Percentiles rank a stretch among this genome's conserved stretches.
These are phyloP conservation scores for Brachycybe producta DNA, from an alignment of 2,888 invertebrate species.

Conservation along the genomic window DNA sequence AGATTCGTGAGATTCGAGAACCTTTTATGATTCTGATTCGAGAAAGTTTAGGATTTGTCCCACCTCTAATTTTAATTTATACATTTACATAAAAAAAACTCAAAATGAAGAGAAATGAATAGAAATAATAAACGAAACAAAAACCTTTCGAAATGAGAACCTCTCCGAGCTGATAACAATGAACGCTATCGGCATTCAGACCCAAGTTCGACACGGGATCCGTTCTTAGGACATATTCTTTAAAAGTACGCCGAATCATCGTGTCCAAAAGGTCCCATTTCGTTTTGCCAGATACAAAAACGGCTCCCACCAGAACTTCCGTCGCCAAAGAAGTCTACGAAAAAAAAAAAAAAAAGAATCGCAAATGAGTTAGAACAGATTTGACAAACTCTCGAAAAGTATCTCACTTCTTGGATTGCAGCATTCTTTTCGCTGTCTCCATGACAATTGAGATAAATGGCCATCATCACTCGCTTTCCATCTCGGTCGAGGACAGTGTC, in stretches of 20 bases:
- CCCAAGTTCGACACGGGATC: constrained; percentile 86
- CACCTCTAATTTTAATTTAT: too few species aligned
- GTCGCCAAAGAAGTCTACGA: constrained; percentile 31
- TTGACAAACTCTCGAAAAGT: background rate
- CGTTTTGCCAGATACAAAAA: constrained; percentile 81
- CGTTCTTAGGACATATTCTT: constrained; percentile 82
- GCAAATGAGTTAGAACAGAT: background rate
- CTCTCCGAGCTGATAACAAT: constrained; percentile 87
- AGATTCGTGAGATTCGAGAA: too few species aligned
- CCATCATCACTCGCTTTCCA: constrained; percentile 71
- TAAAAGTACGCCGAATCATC: constrained; percentile 79
- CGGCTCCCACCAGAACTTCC: constrained; percentile 71
- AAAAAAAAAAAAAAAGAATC: constrained; percentile 6
- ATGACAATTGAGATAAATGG: constrained; percentile 66
- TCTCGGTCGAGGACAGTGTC: constrained; percentile 30
- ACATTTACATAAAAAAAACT: too few species aligned
- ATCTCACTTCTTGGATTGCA: background rate
- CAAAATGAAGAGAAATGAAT: too few species aligned
- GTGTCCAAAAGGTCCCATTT: constrained; percentile 91
- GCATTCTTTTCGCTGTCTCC: constrained; percentile 29
- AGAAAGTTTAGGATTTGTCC: too few species aligned
- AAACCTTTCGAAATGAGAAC: constrained; percentile 31
- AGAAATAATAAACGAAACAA: background rate
- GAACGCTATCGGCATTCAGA: constrained; percentile 68
- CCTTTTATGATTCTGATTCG: too few species aligned